Evolutionary conservation across 92 coral and sea anemone genomes (phyloP), one percentile per base, ranked within the genome.

Genomic region (Epizoanthus fatuus): DNA sequence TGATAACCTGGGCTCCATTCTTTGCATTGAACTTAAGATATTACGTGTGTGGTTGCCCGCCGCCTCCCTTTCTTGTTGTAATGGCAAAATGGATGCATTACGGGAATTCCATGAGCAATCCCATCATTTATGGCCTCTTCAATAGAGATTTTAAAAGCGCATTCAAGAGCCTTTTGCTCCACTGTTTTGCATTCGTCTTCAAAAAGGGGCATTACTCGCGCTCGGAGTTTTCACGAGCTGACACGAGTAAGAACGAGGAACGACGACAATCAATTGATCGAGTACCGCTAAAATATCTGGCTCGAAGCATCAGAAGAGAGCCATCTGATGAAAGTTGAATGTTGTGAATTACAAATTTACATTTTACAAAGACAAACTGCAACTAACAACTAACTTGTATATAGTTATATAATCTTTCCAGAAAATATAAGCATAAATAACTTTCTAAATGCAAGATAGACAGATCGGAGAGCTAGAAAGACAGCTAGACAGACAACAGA

Each of bases 1-100:
- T 97, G 49, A 75, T 97, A 40, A 95, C 98, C 12, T 97, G 99
- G 99, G 88, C 98, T 19, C 99, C 99, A n/a, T 97, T 97, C 69
- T 97, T 97, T 72, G 95, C 92, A 1, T 84, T 97, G 42, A 97
- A 97, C 69, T 72, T 97, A 37, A 53, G 62, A 4, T 95, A 92
- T 52, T 93, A 89, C 77, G 86, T 94, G 57, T 89, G 92, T 25
- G 63, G 51, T 15, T 91, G 95, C 52, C 57, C 85, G 13, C 92
- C 92, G 4, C 76, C 93, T 0, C 92, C 94, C 37, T 90, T 91
- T 5, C 67, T 89, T 64, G 96, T 97, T 4, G 89, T 96, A 65
- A 86, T 94, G 5, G 94, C 97, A 7, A 97, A 97, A 72, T 93
- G 96, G 98, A 94, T 96, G 80, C 99, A 97, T 79, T 97, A 95